phyloP scores from a whole-genome alignment of 2,888 invertebrate genomes.

The Allolobophora icterica region DNA sequence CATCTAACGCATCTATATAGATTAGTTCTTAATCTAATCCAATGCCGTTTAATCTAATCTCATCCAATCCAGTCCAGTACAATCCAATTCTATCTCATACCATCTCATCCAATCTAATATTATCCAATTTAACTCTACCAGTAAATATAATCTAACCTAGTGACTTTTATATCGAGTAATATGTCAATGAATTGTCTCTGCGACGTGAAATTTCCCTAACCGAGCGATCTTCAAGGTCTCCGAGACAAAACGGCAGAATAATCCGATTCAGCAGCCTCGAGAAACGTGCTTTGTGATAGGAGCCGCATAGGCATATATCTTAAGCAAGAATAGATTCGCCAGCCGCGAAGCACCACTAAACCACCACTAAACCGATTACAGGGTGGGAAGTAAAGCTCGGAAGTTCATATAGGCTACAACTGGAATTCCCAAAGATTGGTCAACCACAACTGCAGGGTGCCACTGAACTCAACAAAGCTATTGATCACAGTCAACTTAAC shows the following conservation, averaged over 20 bases:
- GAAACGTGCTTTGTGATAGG: neutral
- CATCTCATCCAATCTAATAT: too few relatives aligned
- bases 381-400: neutral
- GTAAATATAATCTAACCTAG: neutral
- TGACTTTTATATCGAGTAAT: neutral
- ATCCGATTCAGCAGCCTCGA: neutral
- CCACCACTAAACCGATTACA: conserved; percentile 11
- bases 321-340: neutral
- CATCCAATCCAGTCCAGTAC: too few relatives aligned
- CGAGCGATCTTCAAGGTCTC: neutral
- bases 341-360: neutral
- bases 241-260: neutral
- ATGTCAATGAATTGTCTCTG: neutral
- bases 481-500: neutral
- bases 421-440: neutral
- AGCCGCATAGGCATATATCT: neutral
- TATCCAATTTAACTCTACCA: neutral
- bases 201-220: neutral
- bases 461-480: neutral
- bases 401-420: neutral
- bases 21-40: too few relatives aligned
- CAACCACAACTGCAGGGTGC: neutral
- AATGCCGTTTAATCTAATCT: too few relatives aligned
- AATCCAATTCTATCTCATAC: too few relatives aligned
- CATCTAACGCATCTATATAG: too few relatives aligned